Evolutionary conservation across 2,113 vertebrate species (phyloP), one percentile per base, ranked within the genome.

Genomic region (Mus spicilegus): DNA sequence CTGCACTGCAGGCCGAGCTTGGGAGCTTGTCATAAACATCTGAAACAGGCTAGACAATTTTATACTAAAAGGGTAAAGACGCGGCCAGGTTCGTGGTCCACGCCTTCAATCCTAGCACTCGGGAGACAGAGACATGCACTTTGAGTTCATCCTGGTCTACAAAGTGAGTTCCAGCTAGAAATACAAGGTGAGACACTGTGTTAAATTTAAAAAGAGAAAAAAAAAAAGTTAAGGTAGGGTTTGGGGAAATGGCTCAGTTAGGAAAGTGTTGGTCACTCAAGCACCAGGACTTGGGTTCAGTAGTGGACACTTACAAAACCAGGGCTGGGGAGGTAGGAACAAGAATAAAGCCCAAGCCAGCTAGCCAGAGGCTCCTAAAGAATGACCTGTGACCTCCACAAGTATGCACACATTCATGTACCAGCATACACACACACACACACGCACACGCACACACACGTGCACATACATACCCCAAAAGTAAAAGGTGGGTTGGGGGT

Each of bases 21-120:
- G 13, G n/a, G n/a, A 5, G 19, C 30, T 3, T 70, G 20, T 87
- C 54, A 16, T 8, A 86, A 92, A 92, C 24, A 56, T 70, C 58
- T 90, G n/a, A 88, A 82, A 96, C 85, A 46, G 58, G 51, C 86
- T 92, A 75, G 46, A 63, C 85, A 88, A 49, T 26, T 94, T 87
- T 82, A n/a, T 56, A 56, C 63, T 72, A 30, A 77, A 94, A 95
- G 94, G 88, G 20, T n/a, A 67, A 95, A 87, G 81, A 84, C n/a
- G 19, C 0, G 24, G 58, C 81, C n/a, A 46, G 58, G 81, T 26
- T 28, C 42, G 81, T 42, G 58, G 58, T 5, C 0, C 58, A 30
- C 14, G n/a, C 56, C 80, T 84, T 61, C 28, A 84, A 61, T 61
- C 56, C n/a, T 17, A 84, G 56, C 80, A 63, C n/a, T 39, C 80